phyloP scores from a whole-genome alignment of 2,113 vertebrate species.

The Dissostichus mawsoni region DNA sequence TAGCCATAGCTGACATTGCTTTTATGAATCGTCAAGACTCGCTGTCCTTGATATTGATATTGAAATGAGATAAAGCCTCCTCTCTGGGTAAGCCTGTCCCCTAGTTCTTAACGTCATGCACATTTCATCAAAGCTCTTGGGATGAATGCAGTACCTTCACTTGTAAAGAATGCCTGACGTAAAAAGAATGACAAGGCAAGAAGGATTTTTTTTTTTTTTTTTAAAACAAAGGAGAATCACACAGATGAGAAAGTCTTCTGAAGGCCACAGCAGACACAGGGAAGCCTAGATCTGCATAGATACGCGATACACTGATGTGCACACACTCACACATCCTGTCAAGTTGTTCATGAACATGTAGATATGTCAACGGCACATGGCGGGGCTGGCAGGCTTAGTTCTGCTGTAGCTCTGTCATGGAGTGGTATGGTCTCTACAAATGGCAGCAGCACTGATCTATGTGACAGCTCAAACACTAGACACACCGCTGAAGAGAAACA shows the following conservation, averaged over 20 bases:
- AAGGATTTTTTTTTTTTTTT: not conserved
- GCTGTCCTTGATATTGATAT: slow-evolving; percentile 16
- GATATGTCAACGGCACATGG: slow-evolving; percentile 2
- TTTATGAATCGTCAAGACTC: not conserved
- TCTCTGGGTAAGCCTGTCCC: slow-evolving; percentile 9
- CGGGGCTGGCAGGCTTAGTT: not conserved
- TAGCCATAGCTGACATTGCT: not conserved
- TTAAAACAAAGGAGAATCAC: slow-evolving; percentile 18
- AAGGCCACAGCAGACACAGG: slow-evolving; percentile 18
- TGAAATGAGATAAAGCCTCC: slow-evolving; percentile 24
- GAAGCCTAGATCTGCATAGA: slow-evolving; percentile 31
- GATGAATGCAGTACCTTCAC: slow-evolving; percentile 22
- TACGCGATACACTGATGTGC: slow-evolving; percentile 12
- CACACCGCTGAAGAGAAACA: not conserved
- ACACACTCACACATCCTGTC: slow-evolving; percentile 20
- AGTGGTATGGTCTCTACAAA: not conserved
- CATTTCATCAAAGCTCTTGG: slow-evolving; percentile 20
- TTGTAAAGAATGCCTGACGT: slow-evolving; percentile 20
- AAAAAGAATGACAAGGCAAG: slow-evolving; percentile 20
- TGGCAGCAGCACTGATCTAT: not conserved
- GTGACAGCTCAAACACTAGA: not conserved
- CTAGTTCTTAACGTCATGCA: slow-evolving; percentile 4
- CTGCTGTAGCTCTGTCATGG: slow-evolving; percentile 1
- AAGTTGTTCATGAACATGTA: slow-evolving; percentile 7
- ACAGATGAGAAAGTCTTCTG: slow-evolving; percentile 30